Evolutionary conservation across 1,140 invertebrate genomes (phyloP).

Genomic region (Sitobion miscanthi): DNA sequence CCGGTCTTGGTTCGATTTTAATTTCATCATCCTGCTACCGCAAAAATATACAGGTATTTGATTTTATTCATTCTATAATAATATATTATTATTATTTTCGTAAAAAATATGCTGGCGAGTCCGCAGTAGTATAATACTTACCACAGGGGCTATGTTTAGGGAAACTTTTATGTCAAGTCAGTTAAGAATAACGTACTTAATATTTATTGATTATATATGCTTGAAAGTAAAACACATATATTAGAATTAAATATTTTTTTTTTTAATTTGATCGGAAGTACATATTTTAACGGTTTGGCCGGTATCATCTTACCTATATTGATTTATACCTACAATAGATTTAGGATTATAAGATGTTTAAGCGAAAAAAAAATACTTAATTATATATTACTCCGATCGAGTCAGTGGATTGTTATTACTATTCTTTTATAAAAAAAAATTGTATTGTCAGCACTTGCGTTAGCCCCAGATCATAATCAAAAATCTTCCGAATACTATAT

Average conservation of each 20-base stretch:
- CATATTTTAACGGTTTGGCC: neutral
- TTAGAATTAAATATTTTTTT: neutral
- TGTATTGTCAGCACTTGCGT: too few relatives aligned
- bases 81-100: neutral
- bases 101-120: neutral
- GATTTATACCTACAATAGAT: too few relatives aligned
- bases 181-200: neutral
- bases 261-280: neutral
- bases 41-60: slow-evolving; percentile 45
- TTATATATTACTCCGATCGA: too few relatives aligned
- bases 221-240: too few relatives aligned
- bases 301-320: neutral
- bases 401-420: too few relatives aligned
- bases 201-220: too few relatives aligned
- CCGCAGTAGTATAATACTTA: neutral
- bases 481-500: neutral
- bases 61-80: slow-evolving; percentile 9
- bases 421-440: too few relatives aligned
- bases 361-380: too few relatives aligned
- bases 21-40: neutral
- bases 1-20: neutral
- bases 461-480: too few relatives aligned
- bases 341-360: too few relatives aligned
- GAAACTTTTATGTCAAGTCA: neutral
- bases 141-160: neutral